These are phyloP conservation scores for Acrobasis consociella DNA, from an alignment of 2,888 invertebrate species.

Conservation along the genomic window DNA sequence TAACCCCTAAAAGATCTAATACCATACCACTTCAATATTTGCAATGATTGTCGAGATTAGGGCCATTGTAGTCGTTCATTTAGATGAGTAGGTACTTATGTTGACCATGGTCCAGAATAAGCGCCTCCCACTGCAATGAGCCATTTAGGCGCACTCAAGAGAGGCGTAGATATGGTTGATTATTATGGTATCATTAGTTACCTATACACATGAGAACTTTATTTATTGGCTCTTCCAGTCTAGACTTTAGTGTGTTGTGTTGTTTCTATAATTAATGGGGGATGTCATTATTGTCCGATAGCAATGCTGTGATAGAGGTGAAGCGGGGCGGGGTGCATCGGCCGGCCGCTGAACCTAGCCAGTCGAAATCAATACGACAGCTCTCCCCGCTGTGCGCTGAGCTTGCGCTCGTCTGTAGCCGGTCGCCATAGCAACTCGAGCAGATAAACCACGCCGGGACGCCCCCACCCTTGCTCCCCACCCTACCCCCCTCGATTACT, in stretches of 20 bases:
- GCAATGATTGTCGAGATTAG: no score
- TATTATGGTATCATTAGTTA: no score
- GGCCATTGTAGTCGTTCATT: no score
- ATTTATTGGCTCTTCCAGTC: no score
- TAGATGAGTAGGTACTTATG: no score
- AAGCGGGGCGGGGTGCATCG: constrained; percentile 48
- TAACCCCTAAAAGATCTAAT: no score
- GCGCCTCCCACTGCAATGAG: no score
- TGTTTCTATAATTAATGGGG: constrained; percentile 18
- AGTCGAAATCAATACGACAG: constrained; percentile 84
- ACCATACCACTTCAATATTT: no score
- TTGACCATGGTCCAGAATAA: no score
- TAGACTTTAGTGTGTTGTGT: constrained; percentile 15
- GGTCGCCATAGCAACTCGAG: constrained; percentile 73
- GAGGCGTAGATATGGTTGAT: no score
- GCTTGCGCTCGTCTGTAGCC: constrained; percentile 63
- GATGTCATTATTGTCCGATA: constrained; percentile 35
- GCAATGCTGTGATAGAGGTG: constrained; percentile 42
- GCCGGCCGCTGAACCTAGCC: constrained; percentile 73
- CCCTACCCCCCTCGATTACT: constrained; percentile 29
- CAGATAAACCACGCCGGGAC: constrained; percentile 52
- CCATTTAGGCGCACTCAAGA: no score
- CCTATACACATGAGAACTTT: no score
- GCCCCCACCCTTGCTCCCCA: constrained; percentile 28
- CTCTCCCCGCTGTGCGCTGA: constrained; percentile 68